Evolutionary conservation across 2,113 vertebrate species (phyloP), one percentile per base, ranked within the genome.

Genomic region (Erythrocercus mccallii): DNA sequence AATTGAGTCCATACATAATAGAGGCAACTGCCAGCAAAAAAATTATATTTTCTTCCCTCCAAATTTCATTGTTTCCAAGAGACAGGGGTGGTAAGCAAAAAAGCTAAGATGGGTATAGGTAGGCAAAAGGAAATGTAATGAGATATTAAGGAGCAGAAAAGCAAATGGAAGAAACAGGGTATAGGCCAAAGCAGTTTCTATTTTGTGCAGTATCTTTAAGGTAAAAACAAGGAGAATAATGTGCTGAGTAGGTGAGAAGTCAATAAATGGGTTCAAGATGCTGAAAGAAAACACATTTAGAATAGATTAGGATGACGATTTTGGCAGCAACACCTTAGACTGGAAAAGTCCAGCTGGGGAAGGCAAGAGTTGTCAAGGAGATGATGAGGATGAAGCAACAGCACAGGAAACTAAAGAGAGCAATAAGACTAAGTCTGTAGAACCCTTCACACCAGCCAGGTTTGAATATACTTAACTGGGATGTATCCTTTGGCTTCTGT

Each of bases 241-340:
- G 45, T 82, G 44, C 37, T 58, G 50, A 92, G 44, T 80, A 86
- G 85, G 48, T 93, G 50, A 71, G 58, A 95, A 94, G 20, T 81
- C 35, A 83, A 58, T 57, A 71, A 91, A 89, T 84, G 38, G 15
- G 40, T 77, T 95, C 86, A 90, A 86, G 85, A 92, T 92, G 76
- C 50, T 69, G 91, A 77, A 92, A 92, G 79, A 71, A 92, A 88
- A 95, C 56, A 31, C 58, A 58, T 73, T 93, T 73, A 90, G 45
- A 80, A 66, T 24, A 82, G 50, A 65, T 61, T 37, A 72, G 18
- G 61, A 17, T 40, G 72, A 83, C 20, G 3, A 66, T 78, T 96
- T 95, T 95, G 92, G 80, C 88, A 95, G 72, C 45, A 31, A 18
- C 19, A 73, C 15, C 60, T 86, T 73, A 70, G 35, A 74, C 50